A percentile compares a stretch with the other conserved stretches of the same genome.
Evolutionary conservation across 2,797 vertebrate species (phyloP).

Genomic region (Syngnathus rostellatus): DNA sequence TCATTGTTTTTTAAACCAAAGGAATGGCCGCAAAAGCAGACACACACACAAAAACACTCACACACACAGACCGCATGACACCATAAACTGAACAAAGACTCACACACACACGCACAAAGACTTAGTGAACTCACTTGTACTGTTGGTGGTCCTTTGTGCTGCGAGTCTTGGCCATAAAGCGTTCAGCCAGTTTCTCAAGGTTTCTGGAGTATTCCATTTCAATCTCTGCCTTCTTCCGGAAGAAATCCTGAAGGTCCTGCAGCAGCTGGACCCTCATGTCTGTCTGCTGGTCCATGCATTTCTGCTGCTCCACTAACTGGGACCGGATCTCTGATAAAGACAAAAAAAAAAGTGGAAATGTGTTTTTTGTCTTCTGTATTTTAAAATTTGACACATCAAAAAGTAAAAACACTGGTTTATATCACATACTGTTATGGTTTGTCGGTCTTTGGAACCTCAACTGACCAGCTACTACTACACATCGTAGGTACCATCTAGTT

Average conservation of each 20-base stretch:
- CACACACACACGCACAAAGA: background rate
- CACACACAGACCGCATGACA: background rate
- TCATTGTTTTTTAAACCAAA: background rate
- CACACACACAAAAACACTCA: background rate
- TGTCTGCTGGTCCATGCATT: conserved; percentile 97
- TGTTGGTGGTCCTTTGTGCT: conserved; percentile 98
- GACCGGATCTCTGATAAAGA: conserved; percentile 81
- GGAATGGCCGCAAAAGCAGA: background rate
- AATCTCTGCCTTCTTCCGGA: conserved; percentile 96
- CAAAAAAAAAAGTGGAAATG: conserved; percentile 26
- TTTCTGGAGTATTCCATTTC: conserved; percentile 97
- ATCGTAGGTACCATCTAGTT: background rate
- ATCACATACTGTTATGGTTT: no score
- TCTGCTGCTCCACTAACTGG: conserved; percentile 94
- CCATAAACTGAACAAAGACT: background rate
- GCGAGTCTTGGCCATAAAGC: conserved; percentile 99
- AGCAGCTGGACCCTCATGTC: conserved; percentile 96
- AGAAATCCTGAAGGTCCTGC: conserved; percentile 98
- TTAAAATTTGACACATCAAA: background rate
- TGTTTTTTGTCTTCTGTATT: no score
- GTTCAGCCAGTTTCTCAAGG: conserved; percentile 92
- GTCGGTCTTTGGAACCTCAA: no score
- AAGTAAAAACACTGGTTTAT: no score
- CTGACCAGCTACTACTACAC: background rate
- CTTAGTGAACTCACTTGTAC: conserved; percentile 80